A percentile compares a stretch with the other conserved stretches of the same genome.
Conservation (phyloP, 2,797 vertebrate species). For the Pantherophis vulpinus region DNA sequence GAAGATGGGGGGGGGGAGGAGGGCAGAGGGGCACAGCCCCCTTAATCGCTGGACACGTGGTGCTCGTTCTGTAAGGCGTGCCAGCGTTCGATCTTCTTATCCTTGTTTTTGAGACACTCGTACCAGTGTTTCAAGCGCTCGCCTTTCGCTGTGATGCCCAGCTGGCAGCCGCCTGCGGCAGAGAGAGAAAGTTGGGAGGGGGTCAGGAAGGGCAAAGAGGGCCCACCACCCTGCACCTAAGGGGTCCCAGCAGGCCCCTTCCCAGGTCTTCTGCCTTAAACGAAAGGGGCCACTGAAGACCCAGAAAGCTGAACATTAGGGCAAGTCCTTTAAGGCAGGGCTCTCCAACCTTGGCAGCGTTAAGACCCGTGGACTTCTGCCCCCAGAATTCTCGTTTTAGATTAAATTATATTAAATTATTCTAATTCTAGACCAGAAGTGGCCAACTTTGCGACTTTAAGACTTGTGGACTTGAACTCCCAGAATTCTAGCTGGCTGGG, state of each 20-base stretch:
- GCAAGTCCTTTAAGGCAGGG: neutral
- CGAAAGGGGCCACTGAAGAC: neutral
- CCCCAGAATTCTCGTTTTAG: neutral
- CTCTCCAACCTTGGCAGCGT: neutral
- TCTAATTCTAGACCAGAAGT: neutral
- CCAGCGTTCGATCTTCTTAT: conserved; percentile 98
- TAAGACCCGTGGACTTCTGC: neutral
- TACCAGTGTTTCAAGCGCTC: conserved; percentile 97
- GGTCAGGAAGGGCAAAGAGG: no score
- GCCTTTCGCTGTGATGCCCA: conserved; percentile 94
- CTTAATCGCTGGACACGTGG: conserved; percentile 86
- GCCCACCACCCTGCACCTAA: neutral
- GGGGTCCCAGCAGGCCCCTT: neutral
- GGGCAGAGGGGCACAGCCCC: neutral
- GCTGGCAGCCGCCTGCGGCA: conserved; percentile 86
- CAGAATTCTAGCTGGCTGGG: neutral
- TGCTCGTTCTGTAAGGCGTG: conserved; percentile 90
- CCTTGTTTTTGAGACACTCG: conserved; percentile 97
- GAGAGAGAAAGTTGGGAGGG: neutral
- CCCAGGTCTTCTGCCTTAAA: neutral
- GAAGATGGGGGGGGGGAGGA: conserved; percentile 38
- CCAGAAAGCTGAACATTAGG: neutral
- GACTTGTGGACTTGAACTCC: neutral
- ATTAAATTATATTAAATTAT: neutral
- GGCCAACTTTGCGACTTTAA: no score